Percentiles rank a stretch among this genome's conserved stretches.
Evolutionary conservation across 2,797 vertebrate genomes (phyloP).

Genomic region (Poecilia velifera): DNA sequence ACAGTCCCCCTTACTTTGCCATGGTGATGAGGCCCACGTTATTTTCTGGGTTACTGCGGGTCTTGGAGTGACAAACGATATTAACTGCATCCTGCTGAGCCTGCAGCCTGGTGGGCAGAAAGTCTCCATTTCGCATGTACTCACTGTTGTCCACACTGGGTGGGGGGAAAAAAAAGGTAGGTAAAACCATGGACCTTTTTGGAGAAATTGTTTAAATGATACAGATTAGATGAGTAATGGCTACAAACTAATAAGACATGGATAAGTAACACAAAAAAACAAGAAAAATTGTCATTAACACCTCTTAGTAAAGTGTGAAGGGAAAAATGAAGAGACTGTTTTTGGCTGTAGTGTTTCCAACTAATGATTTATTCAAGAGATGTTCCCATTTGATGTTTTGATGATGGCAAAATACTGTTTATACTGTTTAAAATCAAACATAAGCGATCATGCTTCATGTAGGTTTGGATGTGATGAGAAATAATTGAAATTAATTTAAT

Average conservation of each 20-base stretch:
- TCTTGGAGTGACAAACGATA: constrained; percentile 96
- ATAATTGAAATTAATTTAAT: background rate
- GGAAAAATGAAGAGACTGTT: background rate
- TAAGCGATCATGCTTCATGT: background rate
- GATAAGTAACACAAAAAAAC: background rate
- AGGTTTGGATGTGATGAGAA: background rate
- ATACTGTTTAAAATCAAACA: background rate
- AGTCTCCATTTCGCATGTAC: constrained; percentile 96
- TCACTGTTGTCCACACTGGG: constrained; percentile 95
- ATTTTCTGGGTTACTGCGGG: constrained; percentile 94
- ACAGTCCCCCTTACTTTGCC: constrained; percentile 84
- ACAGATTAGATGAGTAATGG: background rate
- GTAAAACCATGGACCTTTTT: constrained; percentile 58
- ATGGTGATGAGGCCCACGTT: constrained; percentile 96
- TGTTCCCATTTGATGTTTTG: background rate
- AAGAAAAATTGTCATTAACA: background rate
- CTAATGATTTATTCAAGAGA: background rate
- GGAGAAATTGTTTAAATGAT: background rate
- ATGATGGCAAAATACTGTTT: background rate
- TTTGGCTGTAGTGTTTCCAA: background rate
- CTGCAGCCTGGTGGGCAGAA: constrained; percentile 92
- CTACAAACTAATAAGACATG: background rate
- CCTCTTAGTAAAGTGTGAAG: background rate
- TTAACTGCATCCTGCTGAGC: constrained; percentile 96
- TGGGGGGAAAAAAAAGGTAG: constrained; percentile 47